These are phyloP conservation scores for Drymodes brunneopygia DNA, from an alignment of 2,113 vertebrate genomes.

Conservation along the genomic window DNA sequence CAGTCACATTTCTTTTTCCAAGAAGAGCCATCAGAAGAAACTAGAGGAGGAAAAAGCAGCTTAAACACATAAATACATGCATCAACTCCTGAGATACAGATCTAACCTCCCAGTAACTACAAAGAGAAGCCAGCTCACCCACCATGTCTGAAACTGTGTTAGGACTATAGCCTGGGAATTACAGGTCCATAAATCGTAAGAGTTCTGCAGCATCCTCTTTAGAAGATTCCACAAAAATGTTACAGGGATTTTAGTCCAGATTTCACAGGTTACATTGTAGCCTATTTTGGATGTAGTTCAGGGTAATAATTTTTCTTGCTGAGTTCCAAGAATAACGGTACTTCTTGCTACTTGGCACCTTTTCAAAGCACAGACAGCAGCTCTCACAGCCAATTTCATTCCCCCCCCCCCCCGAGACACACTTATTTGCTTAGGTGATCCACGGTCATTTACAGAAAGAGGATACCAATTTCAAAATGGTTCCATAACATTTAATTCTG, in stretches of 20 bases:
- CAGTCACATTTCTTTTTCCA: not conserved
- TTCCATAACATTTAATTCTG: not conserved
- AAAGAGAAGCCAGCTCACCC: not conserved
- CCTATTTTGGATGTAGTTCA: not conserved
- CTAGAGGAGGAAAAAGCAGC: not conserved
- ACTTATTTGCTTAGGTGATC: not conserved
- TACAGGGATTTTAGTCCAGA: not conserved
- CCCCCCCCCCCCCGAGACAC: not conserved
- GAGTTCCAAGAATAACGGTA: slow-evolving; percentile 1
- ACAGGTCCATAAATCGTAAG: not conserved
- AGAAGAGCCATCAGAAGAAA: not conserved
- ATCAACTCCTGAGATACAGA: not conserved
- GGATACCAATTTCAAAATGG: not conserved
- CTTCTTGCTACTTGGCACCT: slow-evolving; percentile 6
- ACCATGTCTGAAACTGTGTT: not conserved
- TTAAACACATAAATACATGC: not conserved
- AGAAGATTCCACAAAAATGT: not conserved
- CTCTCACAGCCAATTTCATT: not conserved
- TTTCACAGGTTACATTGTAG: slow-evolving; percentile 7
- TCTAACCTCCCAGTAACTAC: slow-evolving; percentile 5
- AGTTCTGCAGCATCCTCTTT: not conserved
- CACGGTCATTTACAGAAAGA: not conserved
- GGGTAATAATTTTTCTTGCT: not conserved
- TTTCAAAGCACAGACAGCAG: slow-evolving; percentile 10
- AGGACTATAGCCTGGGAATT: not conserved